Evolutionary conservation across 2,113 vertebrate species (phyloP).

Genomic region (Chaetodon trifascialis): DNA sequence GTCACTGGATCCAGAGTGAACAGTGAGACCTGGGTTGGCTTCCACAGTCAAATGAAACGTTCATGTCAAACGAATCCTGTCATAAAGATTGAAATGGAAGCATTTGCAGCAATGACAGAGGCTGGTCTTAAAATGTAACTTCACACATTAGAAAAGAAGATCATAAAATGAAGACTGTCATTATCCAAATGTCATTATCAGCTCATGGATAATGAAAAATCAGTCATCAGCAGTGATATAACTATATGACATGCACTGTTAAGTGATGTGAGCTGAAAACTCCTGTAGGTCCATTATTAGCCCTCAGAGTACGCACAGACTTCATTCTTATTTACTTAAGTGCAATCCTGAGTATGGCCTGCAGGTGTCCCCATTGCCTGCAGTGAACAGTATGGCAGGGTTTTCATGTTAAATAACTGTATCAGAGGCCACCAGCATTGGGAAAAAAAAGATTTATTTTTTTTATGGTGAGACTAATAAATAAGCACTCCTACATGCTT

Average conservation of each 20-base stretch:
- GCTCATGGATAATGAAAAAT: background rate
- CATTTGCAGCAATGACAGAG: background rate
- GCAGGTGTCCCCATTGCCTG: conserved; percentile 48
- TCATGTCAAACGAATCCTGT: background rate
- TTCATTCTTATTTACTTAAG: background rate
- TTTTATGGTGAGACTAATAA: background rate
- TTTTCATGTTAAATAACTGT: background rate
- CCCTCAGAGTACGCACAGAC: no score
- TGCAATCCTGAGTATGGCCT: conserved; percentile 34
- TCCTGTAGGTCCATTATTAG: background rate
- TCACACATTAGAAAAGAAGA: background rate
- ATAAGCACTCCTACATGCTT: background rate
- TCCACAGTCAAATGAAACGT: background rate
- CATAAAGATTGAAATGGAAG: no score
- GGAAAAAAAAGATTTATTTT: background rate
- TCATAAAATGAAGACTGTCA: background rate
- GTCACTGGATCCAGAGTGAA: conserved; percentile 4
- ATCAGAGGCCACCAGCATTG: background rate
- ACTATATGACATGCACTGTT: background rate
- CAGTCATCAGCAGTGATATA: background rate
- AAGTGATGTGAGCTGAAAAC: background rate
- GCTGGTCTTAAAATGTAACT: background rate
- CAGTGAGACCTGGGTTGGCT: background rate
- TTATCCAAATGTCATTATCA: background rate
- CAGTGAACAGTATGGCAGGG: background rate